Percentiles rank a stretch among this genome's conserved stretches.
These are phyloP conservation scores for Campoplex nolae DNA, from an alignment of 2,888 invertebrate genomes.

Conservation along the genomic window DNA sequence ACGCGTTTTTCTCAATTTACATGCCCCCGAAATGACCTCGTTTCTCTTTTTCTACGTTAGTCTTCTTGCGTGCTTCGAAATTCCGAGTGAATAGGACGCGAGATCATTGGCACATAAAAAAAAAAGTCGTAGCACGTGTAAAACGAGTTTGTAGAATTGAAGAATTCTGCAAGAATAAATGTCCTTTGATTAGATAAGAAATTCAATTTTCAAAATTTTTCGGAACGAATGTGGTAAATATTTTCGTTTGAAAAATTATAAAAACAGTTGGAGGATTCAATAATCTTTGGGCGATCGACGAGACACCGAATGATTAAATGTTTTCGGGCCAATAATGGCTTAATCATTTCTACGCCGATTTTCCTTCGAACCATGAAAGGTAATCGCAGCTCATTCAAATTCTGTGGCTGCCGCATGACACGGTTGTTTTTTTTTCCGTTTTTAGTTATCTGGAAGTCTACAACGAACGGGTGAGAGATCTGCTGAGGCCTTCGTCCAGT, in stretches of 20 bases:
- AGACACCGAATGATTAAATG: no score
- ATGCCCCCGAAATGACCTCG: background rate
- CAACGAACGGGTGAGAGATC: slow-evolving; percentile 90
- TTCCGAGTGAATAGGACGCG: background rate
- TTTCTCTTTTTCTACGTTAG: background rate
- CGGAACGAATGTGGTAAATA: background rate
- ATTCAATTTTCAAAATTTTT: background rate
- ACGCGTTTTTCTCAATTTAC: background rate
- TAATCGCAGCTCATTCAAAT: background rate
- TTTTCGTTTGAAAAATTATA: no score
- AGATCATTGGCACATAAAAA: background rate
- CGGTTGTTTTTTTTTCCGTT: background rate
- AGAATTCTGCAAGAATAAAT: background rate
- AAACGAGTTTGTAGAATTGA: background rate
- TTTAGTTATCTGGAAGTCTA: slow-evolving; percentile 86
- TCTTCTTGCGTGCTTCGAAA: background rate
- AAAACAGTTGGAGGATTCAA: no score
- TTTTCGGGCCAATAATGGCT: no score
- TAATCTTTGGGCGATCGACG: no score
- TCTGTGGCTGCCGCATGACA: background rate
- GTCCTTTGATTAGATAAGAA: background rate
- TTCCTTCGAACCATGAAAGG: no score
- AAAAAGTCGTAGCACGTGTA: background rate
- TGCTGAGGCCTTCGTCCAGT: slow-evolving; percentile 85
- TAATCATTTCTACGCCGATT: no score